phyloP scores from a whole-genome alignment of 2,113 vertebrate genomes.

The Canis aureus region DNA sequence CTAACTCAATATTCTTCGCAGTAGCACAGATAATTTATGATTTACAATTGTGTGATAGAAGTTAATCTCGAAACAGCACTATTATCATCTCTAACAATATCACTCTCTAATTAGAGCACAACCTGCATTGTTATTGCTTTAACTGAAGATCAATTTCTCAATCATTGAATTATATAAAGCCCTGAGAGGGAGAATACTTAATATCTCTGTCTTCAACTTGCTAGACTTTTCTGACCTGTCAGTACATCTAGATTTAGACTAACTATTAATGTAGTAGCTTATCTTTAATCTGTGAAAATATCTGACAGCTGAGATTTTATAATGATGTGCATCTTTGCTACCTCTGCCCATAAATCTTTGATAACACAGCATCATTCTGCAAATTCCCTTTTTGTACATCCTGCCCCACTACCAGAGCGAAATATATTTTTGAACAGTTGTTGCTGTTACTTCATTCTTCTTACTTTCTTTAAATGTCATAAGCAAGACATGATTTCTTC shows the following conservation, averaged over 20 bases:
- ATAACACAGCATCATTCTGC: neutral
- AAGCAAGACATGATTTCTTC: neutral
- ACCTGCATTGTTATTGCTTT: conserved; percentile 5
- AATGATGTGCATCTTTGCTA: neutral
- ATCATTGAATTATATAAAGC: neutral
- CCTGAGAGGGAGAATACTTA: neutral
- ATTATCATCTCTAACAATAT: neutral
- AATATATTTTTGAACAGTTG: neutral
- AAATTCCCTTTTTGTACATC: neutral
- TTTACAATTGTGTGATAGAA: conserved; percentile 15
- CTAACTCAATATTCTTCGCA: conserved; percentile 18
- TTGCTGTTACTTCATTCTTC: neutral
- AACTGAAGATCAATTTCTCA: conserved; percentile 59
- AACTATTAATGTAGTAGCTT: neutral
- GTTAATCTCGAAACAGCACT: conserved; percentile 11
- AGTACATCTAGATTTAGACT: conserved; percentile 21
- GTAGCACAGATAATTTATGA: neutral
- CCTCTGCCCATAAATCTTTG: neutral
- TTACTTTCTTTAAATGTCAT: neutral
- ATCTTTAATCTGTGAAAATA: neutral
- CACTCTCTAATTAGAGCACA: conserved; percentile 22
- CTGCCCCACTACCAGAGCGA: neutral
- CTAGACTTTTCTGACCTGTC: neutral
- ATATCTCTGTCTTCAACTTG: neutral
- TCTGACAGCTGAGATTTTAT: neutral